Conservation (phyloP, 2,797 vertebrate genomes). For the Euphonia xanthogaster region DNA sequence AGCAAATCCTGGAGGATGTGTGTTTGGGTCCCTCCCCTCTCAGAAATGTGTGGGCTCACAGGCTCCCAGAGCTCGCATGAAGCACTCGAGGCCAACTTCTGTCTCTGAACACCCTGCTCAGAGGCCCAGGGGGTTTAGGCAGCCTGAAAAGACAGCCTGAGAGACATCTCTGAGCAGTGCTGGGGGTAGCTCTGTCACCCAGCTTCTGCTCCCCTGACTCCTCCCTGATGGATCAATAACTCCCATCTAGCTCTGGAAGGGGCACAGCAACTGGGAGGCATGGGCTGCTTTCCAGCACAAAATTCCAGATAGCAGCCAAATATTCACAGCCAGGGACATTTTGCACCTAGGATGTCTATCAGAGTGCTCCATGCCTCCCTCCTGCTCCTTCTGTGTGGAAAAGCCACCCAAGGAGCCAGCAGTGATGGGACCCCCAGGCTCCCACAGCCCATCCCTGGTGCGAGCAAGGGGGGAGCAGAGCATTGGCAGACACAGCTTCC, state of each 20-base stretch:
- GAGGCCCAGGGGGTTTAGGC: not conserved
- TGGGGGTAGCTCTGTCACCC: not conserved
- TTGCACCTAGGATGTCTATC: not conserved
- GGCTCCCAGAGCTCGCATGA: fast-evolving
- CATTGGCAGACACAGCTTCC: not conserved
- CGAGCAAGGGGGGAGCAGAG: not conserved
- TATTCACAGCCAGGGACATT: not conserved
- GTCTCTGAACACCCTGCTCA: not conserved
- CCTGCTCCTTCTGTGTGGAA: not conserved
- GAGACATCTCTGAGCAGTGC: not conserved
- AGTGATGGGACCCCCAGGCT: not conserved
- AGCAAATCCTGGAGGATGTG: constrained; percentile 27
- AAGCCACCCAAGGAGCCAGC: not conserved
- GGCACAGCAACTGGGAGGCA: not conserved
- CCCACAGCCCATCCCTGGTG: fast-evolving
- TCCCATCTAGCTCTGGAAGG: not conserved
- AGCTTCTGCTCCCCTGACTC: not conserved
- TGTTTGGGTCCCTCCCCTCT: not conserved
- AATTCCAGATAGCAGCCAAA: not conserved
- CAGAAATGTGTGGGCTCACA: constrained; percentile 2
- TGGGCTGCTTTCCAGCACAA: not conserved
- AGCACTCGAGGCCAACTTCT: not conserved
- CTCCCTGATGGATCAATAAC: not conserved
- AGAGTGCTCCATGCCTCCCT: not conserved
- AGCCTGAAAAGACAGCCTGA: not conserved